phyloP scores from a whole-genome alignment of 1,140 invertebrate species.

The Phocides pigmalion region DNA sequence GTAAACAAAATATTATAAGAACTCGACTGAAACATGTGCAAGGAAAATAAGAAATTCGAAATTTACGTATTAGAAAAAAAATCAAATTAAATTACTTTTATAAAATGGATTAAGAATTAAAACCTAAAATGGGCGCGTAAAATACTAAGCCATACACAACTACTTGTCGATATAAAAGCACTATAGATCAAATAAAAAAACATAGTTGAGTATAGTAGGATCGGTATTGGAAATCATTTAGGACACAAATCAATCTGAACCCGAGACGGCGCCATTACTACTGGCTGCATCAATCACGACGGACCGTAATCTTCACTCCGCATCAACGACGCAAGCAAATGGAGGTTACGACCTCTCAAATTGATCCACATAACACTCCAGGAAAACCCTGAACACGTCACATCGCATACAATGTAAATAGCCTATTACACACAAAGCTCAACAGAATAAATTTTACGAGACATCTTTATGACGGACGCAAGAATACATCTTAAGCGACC shows the following conservation, averaged over 20 bases:
- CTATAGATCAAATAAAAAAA: neutral
- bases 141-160: too few relatives aligned
- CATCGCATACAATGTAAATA: conserved; percentile 18
- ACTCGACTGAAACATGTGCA: too few relatives aligned
- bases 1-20: too few relatives aligned
- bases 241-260: conserved; percentile 21
- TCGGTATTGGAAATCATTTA: conserved; percentile 10
- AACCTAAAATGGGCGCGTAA: too few relatives aligned
- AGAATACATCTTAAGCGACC: conserved; percentile 19
- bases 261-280: conserved; percentile 11
- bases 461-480: conserved; percentile 11
- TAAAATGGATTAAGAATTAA: too few relatives aligned
- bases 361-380: conserved; percentile 14
- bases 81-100: too few relatives aligned
- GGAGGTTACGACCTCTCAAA: conserved; percentile 19
- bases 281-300: conserved; percentile 16
- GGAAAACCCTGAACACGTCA: conserved; percentile 2
- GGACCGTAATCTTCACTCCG: conserved; percentile 5
- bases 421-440: conserved; percentile 1
- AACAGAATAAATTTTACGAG: conserved; percentile 10
- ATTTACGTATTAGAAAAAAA: too few relatives aligned
- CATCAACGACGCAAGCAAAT: conserved; percentile 15
- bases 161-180: too few relatives aligned
- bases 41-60: too few relatives aligned
- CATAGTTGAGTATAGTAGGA: neutral